Evolutionary conservation across 2,797 vertebrate genomes (phyloP).

Genomic region (Prionace glauca): DNA sequence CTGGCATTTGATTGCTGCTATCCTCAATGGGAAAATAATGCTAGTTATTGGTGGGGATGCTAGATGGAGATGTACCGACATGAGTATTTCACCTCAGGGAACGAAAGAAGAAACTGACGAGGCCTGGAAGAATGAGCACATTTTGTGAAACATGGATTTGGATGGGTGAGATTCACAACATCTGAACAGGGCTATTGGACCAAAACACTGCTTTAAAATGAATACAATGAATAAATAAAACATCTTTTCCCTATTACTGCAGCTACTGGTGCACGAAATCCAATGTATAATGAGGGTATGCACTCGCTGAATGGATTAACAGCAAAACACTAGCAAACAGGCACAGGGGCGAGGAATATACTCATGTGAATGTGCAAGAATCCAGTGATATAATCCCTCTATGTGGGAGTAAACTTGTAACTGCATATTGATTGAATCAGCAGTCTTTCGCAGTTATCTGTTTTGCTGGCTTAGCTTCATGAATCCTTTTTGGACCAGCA

Average conservation of each 20-base stretch:
- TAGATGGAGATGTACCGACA: neutral
- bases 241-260: slow-evolving; percentile 35
- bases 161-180: slow-evolving; percentile 25
- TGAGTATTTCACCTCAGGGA: slow-evolving; percentile 17
- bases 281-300: slow-evolving; percentile 25
- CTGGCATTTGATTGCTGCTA: neutral
- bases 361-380: neutral
- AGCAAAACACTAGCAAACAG: slow-evolving; percentile 23
- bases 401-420: neutral
- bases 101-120: neutral
- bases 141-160: slow-evolving; percentile 37
- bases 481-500: neutral
- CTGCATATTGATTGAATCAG: neutral
- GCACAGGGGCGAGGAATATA: neutral
- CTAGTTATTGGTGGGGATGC: neutral
- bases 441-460: slow-evolving; percentile 15
- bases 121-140: slow-evolving; percentile 1
- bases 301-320: slow-evolving; percentile 34
- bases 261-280: slow-evolving; percentile 27
- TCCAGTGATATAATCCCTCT: neutral
- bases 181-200: slow-evolving; percentile 19
- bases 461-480: neutral
- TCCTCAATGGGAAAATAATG: neutral
- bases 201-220: slow-evolving; percentile 32
- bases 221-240: slow-evolving; percentile 36